Evolutionary conservation across 2,888 invertebrate species (phyloP).

Genomic region (Caenorhabditis afra): DNA sequence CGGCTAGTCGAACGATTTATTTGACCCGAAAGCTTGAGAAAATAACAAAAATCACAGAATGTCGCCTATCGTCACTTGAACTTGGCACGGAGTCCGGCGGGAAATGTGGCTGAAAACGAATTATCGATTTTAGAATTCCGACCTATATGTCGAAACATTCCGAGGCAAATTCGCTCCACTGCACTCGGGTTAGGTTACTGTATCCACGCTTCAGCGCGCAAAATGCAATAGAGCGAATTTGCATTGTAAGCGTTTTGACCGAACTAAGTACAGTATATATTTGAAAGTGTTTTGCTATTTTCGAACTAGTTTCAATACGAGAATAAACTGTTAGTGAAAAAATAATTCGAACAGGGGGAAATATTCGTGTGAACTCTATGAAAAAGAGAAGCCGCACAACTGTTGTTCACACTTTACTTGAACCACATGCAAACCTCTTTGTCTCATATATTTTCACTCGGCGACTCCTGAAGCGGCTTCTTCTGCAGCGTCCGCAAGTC

Average conservation of each 20-base stretch:
- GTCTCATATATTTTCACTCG: slow-evolving; percentile 1
- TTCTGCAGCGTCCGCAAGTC: slow-evolving; percentile 27
- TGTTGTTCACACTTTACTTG: neutral
- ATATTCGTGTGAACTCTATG: neutral
- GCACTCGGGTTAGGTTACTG: no score
- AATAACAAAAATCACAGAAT: slow-evolving; percentile 16
- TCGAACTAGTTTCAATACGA: no score
- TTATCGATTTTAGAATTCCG: no score
- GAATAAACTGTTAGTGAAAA: no score
- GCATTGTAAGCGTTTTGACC: no score
- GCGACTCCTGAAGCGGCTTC: neutral
- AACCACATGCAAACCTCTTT: slow-evolving; percentile 5
- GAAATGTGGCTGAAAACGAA: slow-evolving; percentile 19
- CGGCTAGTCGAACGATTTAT: neutral
- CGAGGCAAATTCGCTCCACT: no score
- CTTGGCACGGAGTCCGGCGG: slow-evolving; percentile 26
- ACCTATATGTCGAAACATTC: no score
- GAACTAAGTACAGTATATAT: no score
- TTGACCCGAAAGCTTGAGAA: neutral
- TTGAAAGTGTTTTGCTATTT: no score
- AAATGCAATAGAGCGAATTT: no score
- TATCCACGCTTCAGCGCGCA: no score
- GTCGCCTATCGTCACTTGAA: slow-evolving; percentile 19
- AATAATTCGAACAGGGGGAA: neutral
- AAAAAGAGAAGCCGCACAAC: neutral